Evolutionary conservation across 2,888 invertebrate genomes (phyloP), one percentile per base, ranked within the genome.

Genomic region (Latrodectus hesperus): DNA sequence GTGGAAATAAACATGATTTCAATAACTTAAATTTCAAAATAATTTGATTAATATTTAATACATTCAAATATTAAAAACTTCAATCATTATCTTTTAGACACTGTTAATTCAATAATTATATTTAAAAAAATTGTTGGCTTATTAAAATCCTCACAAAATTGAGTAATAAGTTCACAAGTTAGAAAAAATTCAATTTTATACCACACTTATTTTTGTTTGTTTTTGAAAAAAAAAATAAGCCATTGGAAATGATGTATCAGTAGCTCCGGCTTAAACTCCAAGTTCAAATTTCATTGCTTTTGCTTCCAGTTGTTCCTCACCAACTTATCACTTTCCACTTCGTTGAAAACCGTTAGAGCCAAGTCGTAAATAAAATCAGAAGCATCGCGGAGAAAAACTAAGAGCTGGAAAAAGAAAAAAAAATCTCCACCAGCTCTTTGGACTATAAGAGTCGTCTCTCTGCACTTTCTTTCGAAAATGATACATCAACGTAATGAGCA

Each of bases 401-500:
- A 16, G 26, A 73, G 22, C 22, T 55, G 55, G 16, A 16, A 52
- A 81, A 64, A 65, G 73, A 65, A 55, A 76, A 78, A 78, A 53
- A 72, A 26, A 51, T 49, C 76, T 64, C 26, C 38, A 64, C 68
- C 65, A 77, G 60, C 76, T 77, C 75, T 70, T 77, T 71, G 75
- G 71, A 55, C 65, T 76, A 71, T 67, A 26, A 52, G 79, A 80
- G 73, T 80, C 80, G 73, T 80, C 80, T 22, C 71, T 86, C 71
- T 16, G 51, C 75, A 83, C 76, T 71, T 70, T 16, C 74, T 64
- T 67, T 17, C 16, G 85, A 76, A 86, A 86, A 86, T 85, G 80
- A 86, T 86, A 86, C 85, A 76, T 86, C 85, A 86, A 76, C 76
- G 85, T 80, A 86, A 86, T 86, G 85, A 86, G 85, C 73, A 78